Percentiles rank a stretch among this genome's conserved stretches.
These are phyloP conservation scores for Lipotes vexillifer DNA, from an alignment of 2,113 vertebrate genomes.

Conservation along the genomic window DNA sequence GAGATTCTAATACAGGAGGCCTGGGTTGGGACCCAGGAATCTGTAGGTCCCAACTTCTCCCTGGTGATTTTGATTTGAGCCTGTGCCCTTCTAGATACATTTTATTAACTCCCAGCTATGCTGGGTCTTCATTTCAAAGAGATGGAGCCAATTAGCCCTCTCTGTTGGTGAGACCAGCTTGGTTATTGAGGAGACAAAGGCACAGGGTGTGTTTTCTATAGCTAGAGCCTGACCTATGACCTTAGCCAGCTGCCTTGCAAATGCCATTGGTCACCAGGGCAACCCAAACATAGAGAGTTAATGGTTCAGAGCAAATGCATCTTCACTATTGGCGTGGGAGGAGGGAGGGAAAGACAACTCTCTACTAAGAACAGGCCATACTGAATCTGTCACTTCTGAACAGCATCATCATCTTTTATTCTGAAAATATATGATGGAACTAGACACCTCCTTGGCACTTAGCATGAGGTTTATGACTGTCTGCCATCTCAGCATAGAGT, in stretches of 20 bases:
- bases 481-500: background rate
- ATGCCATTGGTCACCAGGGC: conserved; percentile 63
- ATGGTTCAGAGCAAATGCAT: conserved; percentile 36
- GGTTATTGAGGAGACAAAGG: conserved; percentile 66
- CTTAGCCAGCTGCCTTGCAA: conserved; percentile 60
- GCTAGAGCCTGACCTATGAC: conserved; percentile 50
- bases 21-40: background rate
- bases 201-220: conserved; percentile 56
- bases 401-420: background rate
- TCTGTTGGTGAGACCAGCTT: conserved; percentile 57
- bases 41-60: background rate
- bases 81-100: conserved; percentile 23
- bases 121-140: conserved; percentile 59
- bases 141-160: conserved; percentile 72
- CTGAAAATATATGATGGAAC: background rate
- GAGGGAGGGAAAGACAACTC: background rate
- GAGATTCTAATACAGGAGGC: background rate
- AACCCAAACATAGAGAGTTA: conserved; percentile 45
- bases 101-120: conserved; percentile 63
- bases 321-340: background rate
- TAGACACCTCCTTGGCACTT: background rate
- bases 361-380: background rate
- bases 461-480: background rate
- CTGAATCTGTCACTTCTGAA: background rate
- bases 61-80: background rate